Evolutionary conservation across 2,888 invertebrate genomes (phyloP).

Genomic region (Trachelus stipa): DNA sequence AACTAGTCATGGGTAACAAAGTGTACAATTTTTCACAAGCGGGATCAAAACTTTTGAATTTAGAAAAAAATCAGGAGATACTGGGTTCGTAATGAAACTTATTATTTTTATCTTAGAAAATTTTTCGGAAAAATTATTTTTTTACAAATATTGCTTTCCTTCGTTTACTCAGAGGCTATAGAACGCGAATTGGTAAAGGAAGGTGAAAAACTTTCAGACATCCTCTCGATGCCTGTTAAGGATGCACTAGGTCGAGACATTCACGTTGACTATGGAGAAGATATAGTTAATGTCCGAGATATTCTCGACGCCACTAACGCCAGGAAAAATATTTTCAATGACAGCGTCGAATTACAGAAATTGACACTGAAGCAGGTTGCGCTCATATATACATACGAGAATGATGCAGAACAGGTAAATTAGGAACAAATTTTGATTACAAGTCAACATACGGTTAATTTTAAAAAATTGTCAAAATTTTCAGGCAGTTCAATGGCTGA

Average conservation of each 20-base stretch:
- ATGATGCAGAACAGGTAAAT: constrained; percentile 76
- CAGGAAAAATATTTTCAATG: constrained; percentile 78
- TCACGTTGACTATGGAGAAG: constrained; percentile 77
- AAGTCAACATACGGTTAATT: neutral
- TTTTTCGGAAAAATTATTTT: neutral
- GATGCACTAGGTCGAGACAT: constrained; percentile 80
- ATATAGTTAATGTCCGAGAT: constrained; percentile 79
- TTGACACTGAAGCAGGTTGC: constrained; percentile 82
- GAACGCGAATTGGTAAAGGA: constrained; percentile 78
- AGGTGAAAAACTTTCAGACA: constrained; percentile 82
- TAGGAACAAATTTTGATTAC: neutral
- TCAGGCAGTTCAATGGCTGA: constrained; percentile 80
- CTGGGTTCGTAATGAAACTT: constrained; percentile 66
- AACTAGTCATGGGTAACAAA: constrained; percentile 74
- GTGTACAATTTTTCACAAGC: constrained; percentile 72
- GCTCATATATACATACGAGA: constrained; percentile 81
- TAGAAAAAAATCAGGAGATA: constrained; percentile 73
- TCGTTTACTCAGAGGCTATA: constrained; percentile 70
- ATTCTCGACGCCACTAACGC: constrained; percentile 78
- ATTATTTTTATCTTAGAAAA: neutral
- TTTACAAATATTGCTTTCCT: neutral
- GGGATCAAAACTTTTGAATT: constrained; percentile 69
- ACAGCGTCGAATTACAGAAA: constrained; percentile 81
- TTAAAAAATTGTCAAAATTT: neutral
- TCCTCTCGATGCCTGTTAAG: constrained; percentile 82